These are phyloP conservation scores for Drosophila kuntzei DNA, from an alignment of 2,888 invertebrate species.

Conservation along the genomic window DNA sequence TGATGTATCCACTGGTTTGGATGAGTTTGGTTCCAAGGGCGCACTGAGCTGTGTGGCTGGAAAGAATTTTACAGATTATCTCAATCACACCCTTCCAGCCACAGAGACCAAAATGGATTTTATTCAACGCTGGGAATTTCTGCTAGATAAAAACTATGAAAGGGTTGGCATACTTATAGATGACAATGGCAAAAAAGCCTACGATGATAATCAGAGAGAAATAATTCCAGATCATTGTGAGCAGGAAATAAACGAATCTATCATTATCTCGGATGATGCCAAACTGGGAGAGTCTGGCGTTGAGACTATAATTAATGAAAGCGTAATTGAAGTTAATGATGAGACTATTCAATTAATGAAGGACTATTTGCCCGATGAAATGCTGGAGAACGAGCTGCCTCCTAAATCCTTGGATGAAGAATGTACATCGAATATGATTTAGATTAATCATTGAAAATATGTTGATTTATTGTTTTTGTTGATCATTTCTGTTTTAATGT, in stretches of 20 bases:
- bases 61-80: slow-evolving; percentile 44
- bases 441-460: background rate
- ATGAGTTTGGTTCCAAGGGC: slow-evolving; percentile 35
- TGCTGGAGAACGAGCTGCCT: slow-evolving; percentile 4
- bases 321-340: background rate
- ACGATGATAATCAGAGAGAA: background rate
- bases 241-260: background rate
- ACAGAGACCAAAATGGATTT: background rate
- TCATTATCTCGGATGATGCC: background rate
- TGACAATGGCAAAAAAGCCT: background rate
- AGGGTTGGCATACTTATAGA: slow-evolving; percentile 1
- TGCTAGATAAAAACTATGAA: background rate
- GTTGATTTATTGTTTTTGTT: background rate
- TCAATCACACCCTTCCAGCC: slow-evolving; percentile 1
- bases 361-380: background rate
- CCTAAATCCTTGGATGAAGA: background rate
- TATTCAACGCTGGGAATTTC: slow-evolving; percentile 2
- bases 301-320: background rate
- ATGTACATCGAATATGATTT: background rate
- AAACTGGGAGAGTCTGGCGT: background rate
- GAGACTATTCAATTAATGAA: background rate
- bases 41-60: slow-evolving; percentile 46
- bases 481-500: background rate
- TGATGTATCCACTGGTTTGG: slow-evolving; percentile 46
- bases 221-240: background rate